These are phyloP conservation scores for Drosophila yakuba DNA, from an alignment of 1,140 invertebrate genomes.

Conservation along the genomic window DNA sequence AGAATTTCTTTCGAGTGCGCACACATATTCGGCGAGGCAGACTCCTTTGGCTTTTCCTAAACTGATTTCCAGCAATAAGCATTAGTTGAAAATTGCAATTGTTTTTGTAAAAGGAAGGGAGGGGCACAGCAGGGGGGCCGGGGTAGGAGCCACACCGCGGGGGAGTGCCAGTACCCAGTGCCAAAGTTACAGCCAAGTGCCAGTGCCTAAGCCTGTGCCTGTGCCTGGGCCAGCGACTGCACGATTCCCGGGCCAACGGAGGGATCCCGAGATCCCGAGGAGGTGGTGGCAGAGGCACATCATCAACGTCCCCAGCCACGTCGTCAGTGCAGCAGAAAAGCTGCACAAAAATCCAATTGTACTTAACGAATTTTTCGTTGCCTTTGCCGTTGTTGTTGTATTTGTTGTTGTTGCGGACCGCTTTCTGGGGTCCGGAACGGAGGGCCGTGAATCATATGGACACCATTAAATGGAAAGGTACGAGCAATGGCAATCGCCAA, in stretches of 20 bases:
- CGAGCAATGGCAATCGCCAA: slow-evolving; percentile 73
- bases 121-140: neutral
- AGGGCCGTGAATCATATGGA: slow-evolving; percentile 80
- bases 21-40: slow-evolving; percentile 37
- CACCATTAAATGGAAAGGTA: slow-evolving; percentile 81
- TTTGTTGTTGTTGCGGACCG: slow-evolving; percentile 5
- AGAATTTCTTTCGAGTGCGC: slow-evolving; percentile 12
- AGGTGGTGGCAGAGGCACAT: slow-evolving; percentile 66
- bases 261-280: slow-evolving; percentile 24
- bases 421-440: slow-evolving; percentile 37
- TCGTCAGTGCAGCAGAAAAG: slow-evolving; percentile 59
- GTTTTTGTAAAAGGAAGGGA: slow-evolving; percentile 59
- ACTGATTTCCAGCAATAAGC: slow-evolving; percentile 84
- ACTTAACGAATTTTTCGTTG: slow-evolving; percentile 77
- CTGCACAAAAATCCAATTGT: slow-evolving; percentile 71
- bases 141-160: slow-evolving; percentile 62
- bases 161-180: slow-evolving; percentile 65
- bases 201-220: slow-evolving; percentile 5
- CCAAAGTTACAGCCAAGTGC: slow-evolving; percentile 31
- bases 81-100: slow-evolving; percentile 84
- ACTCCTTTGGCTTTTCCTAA: slow-evolving; percentile 77
- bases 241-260: slow-evolving; percentile 57
- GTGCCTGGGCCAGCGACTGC: slow-evolving; percentile 47
- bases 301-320: slow-evolving; percentile 69
- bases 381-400: slow-evolving; percentile 1